These are phyloP conservation scores for Zaprionus africanus DNA, from an alignment of 1,140 invertebrate genomes.

Conservation along the genomic window DNA sequence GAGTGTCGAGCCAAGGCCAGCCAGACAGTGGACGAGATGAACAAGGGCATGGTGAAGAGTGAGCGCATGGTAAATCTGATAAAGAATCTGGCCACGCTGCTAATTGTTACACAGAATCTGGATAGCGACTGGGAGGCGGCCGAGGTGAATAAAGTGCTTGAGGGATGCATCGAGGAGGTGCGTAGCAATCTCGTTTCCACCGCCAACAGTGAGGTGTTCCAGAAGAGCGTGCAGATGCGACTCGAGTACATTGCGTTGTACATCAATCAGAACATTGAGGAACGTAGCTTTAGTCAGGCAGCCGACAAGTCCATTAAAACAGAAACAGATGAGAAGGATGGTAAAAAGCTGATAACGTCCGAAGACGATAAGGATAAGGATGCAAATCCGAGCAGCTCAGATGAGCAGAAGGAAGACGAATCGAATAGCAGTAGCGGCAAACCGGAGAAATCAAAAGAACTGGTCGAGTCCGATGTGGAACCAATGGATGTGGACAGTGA, in stretches of 20 bases:
- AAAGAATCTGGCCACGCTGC: slow-evolving; percentile 94
- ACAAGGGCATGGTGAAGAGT: slow-evolving; percentile 88
- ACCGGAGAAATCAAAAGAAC: background rate
- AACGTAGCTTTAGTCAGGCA: slow-evolving; percentile 37
- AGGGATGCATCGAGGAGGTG: slow-evolving; percentile 96
- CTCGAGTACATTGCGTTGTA: slow-evolving; percentile 95
- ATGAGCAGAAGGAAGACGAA: background rate
- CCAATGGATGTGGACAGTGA: slow-evolving; percentile 53
- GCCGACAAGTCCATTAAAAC: slow-evolving; percentile 20
- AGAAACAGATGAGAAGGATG: slow-evolving; percentile 3
- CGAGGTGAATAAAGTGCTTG: slow-evolving; percentile 96
- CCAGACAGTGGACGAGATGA: slow-evolving; percentile 91
- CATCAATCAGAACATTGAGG: slow-evolving; percentile 58
- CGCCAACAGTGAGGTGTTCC: slow-evolving; percentile 93
- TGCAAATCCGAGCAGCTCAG: background rate
- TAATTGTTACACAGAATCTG: slow-evolving; percentile 96
- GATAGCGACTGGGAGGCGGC: slow-evolving; percentile 91
- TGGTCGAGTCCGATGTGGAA: slow-evolving; percentile 22
- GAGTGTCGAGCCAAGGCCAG: slow-evolving; percentile 93
- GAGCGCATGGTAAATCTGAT: slow-evolving; percentile 90
- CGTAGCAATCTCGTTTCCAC: slow-evolving; percentile 90
- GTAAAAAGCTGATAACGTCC: background rate
- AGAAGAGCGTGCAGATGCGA: slow-evolving; percentile 95
- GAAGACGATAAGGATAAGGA: slow-evolving; percentile 1
- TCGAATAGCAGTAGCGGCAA: background rate